phyloP scores from a whole-genome alignment of 2,797 vertebrate genomes.

The Argya squamiceps region DNA sequence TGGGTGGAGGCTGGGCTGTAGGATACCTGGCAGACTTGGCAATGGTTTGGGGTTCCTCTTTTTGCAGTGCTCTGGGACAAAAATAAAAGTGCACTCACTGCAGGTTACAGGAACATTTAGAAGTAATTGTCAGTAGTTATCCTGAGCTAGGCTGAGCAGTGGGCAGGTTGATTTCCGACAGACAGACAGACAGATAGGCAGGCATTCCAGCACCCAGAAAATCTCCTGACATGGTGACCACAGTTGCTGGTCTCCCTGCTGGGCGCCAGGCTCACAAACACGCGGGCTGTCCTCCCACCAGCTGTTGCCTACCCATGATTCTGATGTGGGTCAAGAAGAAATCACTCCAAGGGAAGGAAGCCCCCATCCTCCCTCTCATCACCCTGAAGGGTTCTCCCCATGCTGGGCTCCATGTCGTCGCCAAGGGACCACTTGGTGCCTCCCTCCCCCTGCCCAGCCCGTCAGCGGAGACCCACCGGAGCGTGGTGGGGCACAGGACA shows the following conservation, averaged over 20 bases:
- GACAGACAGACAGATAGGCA: neutral
- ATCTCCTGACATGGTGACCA: neutral
- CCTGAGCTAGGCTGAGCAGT: neutral
- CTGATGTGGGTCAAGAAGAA: neutral
- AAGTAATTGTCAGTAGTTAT: neutral
- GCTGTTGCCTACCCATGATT: neutral
- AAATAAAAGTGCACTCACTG: neutral
- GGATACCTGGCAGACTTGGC: neutral
- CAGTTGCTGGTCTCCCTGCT: rapidly evolving
- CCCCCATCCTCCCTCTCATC: rapidly evolving
- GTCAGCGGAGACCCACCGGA: neutral
- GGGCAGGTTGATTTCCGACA: neutral
- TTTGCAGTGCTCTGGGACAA: neutral
- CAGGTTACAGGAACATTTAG: neutral
- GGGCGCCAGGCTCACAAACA: neutral
- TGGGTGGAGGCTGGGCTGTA: neutral
- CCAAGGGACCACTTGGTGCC: neutral
- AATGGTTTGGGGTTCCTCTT: neutral
- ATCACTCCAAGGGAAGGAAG: neutral
- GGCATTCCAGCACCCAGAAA: neutral
- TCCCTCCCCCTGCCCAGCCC: neutral
- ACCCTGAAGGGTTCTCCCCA: neutral
- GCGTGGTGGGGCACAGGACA: neutral
- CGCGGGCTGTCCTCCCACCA: rapidly evolving
- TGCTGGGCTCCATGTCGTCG: rapidly evolving